phyloP scores from a whole-genome alignment of 2,113 vertebrate species.

The Salvelinus namaycush region DNA sequence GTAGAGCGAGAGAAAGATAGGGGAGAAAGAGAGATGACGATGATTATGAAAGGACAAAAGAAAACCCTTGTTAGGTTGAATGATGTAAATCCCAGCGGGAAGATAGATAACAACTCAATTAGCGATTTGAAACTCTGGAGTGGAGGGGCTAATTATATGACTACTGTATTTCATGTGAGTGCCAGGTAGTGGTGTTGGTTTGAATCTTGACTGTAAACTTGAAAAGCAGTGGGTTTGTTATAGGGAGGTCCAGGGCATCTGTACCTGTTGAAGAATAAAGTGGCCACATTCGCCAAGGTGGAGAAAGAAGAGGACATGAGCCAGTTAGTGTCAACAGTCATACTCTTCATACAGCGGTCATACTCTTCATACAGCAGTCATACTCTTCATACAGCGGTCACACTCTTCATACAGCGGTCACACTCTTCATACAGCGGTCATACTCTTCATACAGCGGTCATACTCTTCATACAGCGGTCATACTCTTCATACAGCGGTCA shows the following conservation, averaged over 20 bases:
- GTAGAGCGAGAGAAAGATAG: not conserved
- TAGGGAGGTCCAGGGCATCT: slow-evolving; percentile 95
- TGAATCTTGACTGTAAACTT: slow-evolving; percentile 3
- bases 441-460: no score
- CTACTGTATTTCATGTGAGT: not conserved
- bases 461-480: no score
- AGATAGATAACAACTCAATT: not conserved
- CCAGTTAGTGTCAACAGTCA: slow-evolving; percentile 80
- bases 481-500: no score
- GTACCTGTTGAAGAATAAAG: slow-evolving; percentile 97
- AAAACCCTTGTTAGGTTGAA: not conserved
- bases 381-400: no score
- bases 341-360: not conserved
- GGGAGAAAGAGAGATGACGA: not conserved
- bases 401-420: no score
- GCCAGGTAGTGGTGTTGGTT: slow-evolving; percentile 6
- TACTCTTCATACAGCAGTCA: not conserved
- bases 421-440: no score
- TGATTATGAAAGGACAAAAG: not conserved
- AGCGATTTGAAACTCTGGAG: not conserved
- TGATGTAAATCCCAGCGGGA: not conserved
- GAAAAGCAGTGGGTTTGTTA: slow-evolving; percentile 9
- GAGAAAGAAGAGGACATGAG: slow-evolving; percentile 99
- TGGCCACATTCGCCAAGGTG: slow-evolving; percentile 97
- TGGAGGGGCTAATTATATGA: not conserved